Evolutionary conservation across 2,888 invertebrate species (phyloP).

Genomic region (Monochamus alternatus): DNA sequence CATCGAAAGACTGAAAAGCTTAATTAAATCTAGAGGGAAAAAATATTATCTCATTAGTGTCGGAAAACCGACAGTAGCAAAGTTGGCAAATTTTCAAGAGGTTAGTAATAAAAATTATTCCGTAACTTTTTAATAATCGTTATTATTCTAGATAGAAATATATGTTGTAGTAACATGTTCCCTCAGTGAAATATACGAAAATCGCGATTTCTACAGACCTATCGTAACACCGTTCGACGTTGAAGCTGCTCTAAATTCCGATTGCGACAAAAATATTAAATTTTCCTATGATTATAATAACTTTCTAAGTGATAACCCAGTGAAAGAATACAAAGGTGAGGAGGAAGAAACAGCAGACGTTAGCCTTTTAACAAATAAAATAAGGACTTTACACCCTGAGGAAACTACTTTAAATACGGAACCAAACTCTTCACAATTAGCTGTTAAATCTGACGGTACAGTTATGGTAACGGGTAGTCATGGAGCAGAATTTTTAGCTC

Average conservation of each 20-base stretch:
- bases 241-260: constrained; percentile 84
- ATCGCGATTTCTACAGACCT: constrained; percentile 90
- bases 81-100: constrained; percentile 95
- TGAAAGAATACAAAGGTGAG: constrained; percentile 24
- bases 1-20: constrained; percentile 81
- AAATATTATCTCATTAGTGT: constrained; percentile 94
- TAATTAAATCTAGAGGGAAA: constrained; percentile 84
- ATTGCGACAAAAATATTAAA: constrained; percentile 63
- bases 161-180: constrained; percentile 95
- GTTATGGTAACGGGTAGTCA: constrained; percentile 73
- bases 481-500: constrained; percentile 78
- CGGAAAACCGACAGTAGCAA: constrained; percentile 95
- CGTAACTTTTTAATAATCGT: constrained; percentile 44
- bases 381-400: constrained; percentile 62
- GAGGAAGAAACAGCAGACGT: constrained; percentile 74
- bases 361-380: constrained; percentile 83
- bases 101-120: constrained; percentile 68
- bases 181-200: constrained; percentile 88
- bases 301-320: constrained; percentile 70
- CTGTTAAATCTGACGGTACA: constrained; percentile 69
- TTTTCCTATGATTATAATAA: constrained; percentile 81
- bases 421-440: constrained; percentile 52
- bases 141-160: constrained; percentile 83
- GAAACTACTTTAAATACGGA: neutral
- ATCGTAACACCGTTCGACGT: constrained; percentile 94